A percentile compares a stretch with the other conserved stretches of the same genome.
Evolutionary conservation across 2,888 invertebrate species (phyloP).

Genomic region (Drosophila acutilabella): DNA sequence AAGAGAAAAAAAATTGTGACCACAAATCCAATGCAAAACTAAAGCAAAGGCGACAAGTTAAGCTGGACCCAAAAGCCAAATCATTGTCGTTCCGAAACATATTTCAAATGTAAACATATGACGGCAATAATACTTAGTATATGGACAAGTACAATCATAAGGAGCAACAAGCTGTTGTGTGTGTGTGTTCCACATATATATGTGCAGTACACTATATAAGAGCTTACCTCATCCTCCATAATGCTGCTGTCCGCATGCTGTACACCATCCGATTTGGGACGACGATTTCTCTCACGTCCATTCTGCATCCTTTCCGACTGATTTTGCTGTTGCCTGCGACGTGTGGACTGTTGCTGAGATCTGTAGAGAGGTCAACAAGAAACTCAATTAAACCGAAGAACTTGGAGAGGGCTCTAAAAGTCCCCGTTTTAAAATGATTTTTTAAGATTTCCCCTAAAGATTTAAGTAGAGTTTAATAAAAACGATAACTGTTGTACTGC

Average conservation of each 20-base stretch:
- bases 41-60: constrained; percentile 37
- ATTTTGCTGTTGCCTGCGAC: constrained; percentile 78
- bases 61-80: constrained; percentile 37
- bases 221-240: constrained; percentile 85
- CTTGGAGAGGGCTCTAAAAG: no score
- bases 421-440: no score
- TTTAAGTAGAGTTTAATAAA: no score
- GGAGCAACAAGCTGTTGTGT: constrained; percentile 20
- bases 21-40: constrained; percentile 57
- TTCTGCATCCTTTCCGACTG: constrained; percentile 77
- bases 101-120: constrained; percentile 60
- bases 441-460: no score
- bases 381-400: constrained; percentile 28
- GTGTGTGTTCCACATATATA: background rate
- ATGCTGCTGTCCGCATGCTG: constrained; percentile 84
- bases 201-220: background rate
- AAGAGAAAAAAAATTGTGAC: constrained; percentile 9
- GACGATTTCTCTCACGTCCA: constrained; percentile 82
- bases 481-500: no score
- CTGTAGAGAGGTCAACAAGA: constrained; percentile 59
- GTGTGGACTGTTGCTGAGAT: constrained; percentile 76
- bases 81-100: constrained; percentile 25
- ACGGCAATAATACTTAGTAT: constrained; percentile 12
- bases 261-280: constrained; percentile 83
- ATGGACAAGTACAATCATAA: constrained; percentile 36